Base-by-base conservation (phyloP, 2,888 invertebrate species). In the Troides oblongomaculatus region DNA sequence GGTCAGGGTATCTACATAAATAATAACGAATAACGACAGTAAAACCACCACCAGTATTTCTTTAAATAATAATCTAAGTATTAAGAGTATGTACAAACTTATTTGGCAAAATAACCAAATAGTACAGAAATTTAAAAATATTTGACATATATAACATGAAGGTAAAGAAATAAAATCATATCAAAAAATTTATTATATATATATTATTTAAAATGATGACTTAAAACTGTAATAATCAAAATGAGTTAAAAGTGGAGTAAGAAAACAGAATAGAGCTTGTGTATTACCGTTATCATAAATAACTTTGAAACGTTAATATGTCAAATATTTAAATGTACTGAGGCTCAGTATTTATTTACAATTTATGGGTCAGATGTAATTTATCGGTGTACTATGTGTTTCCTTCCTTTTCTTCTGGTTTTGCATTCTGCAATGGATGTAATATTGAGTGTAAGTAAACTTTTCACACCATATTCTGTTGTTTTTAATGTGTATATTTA, bases 371-470 rank as follows among this genome's bases (percentile, higher is more conserved):
- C 86, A 86, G 84, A 85, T 76, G 79, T 81, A 3, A 78, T 82
- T 77, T 76, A 82, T 82, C 84, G 85, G 73, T 78, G 84, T 84
- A 86, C 82, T 92, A 92, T 84, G 87, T 87, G 86, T 87, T 88
- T 84, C 81, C 88, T 79, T 89, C 92, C 88, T 79, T 83, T 86
- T 90, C 91, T 82, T 88, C 89, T 81, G 84, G 83, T 80, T 85
- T 85, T 84, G 90, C 86, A 79, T 86, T 92, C 92, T 92, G 92
- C 89, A 92, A 92, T 84, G 91, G 90, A 92, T 82, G 89, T 87
- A 89, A 90, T 86, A 83, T 76, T 79, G 76, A 81, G 79, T 81
- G 83, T 89, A 82, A 91, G 84, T 89, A 87, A 74, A 76, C 69
- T 73, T 75, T 57, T 59, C 66, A 64, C 64, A 18, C 65, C 63